These are phyloP conservation scores for Parascotia fuliginaria DNA, from an alignment of 2,888 invertebrate species.

Conservation along the genomic window DNA sequence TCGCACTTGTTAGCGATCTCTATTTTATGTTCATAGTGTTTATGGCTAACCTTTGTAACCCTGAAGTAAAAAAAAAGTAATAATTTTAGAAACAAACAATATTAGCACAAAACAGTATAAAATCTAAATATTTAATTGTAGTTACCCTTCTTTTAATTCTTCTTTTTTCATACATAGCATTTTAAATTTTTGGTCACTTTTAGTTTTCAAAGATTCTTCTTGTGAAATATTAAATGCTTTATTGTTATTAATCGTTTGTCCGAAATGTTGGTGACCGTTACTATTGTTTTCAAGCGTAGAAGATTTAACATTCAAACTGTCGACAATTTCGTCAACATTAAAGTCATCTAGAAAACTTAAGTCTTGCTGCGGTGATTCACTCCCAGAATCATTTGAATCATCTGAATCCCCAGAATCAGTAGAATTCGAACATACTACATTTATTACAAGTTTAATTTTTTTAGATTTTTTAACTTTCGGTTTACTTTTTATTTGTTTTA, in stretches of 20 bases:
- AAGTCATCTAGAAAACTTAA: slow-evolving; percentile 71
- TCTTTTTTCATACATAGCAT: not conserved
- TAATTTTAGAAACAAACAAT: too few species aligned
- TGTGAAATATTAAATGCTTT: not conserved
- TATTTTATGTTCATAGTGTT: not conserved
- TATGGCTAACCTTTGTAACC: too few species aligned
- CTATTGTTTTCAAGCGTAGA: not conserved
- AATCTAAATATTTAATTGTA: not conserved
- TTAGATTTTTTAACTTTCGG: slow-evolving; percentile 41
- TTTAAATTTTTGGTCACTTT: not conserved
- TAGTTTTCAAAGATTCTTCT: not conserved
- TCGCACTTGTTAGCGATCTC: not conserved
- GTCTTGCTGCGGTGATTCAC: slow-evolving; percentile 44
- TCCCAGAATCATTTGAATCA: slow-evolving; percentile 22
- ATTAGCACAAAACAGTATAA: too few species aligned
- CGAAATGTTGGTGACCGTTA: not conserved
- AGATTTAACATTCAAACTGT: slow-evolving; percentile 48
- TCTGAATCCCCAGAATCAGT: slow-evolving; percentile 32
- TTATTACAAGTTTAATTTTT: slow-evolving; percentile 59
- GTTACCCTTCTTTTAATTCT: slow-evolving; percentile 5
- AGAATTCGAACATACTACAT: slow-evolving; percentile 47
- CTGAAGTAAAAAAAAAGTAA: too few species aligned
- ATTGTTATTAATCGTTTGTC: not conserved
- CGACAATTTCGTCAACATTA: slow-evolving; percentile 68
- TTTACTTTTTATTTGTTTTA: slow-evolving; percentile 16